Base-by-base conservation (phyloP, 2,888 invertebrate genomes). In the Drosophila melanosoma region DNA sequence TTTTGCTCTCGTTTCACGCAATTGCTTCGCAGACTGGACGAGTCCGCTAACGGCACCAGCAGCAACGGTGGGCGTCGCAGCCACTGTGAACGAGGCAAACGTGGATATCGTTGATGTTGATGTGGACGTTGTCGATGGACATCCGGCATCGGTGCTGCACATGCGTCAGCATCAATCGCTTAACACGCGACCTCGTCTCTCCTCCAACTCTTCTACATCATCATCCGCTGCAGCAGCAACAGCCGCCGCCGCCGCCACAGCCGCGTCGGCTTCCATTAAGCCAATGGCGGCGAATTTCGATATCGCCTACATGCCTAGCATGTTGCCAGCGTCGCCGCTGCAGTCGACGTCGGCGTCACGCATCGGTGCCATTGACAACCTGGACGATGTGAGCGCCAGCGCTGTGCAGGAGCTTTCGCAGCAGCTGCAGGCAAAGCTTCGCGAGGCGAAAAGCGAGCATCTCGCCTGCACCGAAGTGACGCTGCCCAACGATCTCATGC, bases 391-490 rank as follows among this genome's bases (percentile, higher is more conserved):
- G 40, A 92, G 91, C 73, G 90, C 92, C 69, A 90, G 86, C 64
- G 91, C 93, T 33, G 90, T 93, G 70, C 89, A 91, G 92, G 95
- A 96, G 87, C 94, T 98, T 92, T 96, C 97, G 60, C 95, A 95
- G 90, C 94, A 96, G 87, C 94, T 98, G 82, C 97, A 97, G 94
- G 94, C 95, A 69, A 96, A 97, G 92, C 94, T 98, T 78, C 94
- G 97, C 72, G 95, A 96, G 79, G 97, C 97, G 51, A 97, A 97
- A 93, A 96, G 96, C 87, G 94, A 94, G 87, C 96, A 96, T 93
- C 94, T 98, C 82, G 96, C 96, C 68, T 96, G 97, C 91, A 97
- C 97, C 29, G 97, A 98, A 94, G 97, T 98, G 66, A 94, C 97
- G 79, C 94, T 98, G 83, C 98, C 98, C 42, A 96, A 96, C 61